phyloP scores from a whole-genome alignment of 1,140 invertebrate species.

The Oppia nitens region DNA sequence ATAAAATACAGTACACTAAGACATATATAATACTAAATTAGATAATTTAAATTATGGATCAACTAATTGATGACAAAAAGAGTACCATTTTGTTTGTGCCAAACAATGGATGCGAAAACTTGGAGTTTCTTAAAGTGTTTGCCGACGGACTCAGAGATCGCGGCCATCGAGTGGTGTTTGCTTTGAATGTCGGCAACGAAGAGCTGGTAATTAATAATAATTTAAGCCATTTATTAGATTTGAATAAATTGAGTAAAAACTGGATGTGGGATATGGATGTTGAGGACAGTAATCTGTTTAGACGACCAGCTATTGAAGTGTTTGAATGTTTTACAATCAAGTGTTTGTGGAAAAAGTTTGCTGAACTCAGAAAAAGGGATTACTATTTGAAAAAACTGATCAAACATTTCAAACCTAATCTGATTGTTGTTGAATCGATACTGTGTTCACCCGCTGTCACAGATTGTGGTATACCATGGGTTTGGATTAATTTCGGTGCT shows the following conservation, averaged over 20 bases:
- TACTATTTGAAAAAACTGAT: neutral
- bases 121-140: neutral
- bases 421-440: neutral
- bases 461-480: neutral
- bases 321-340: neutral
- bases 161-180: neutral
- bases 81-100: neutral
- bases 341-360: neutral
- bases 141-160: neutral
- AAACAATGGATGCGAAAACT: neutral
- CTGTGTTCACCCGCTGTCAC: neutral
- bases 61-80: too few relatives aligned
- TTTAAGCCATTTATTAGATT: too few relatives aligned
- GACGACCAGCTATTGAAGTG: neutral
- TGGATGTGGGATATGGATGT: neutral
- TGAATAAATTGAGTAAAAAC: too few relatives aligned
- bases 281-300: neutral
- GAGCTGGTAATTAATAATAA: neutral
- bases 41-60: too few relatives aligned
- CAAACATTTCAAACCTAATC: neutral
- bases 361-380: neutral
- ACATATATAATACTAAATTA: too few relatives aligned
- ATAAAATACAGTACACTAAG: too few relatives aligned
- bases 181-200: neutral
- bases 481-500: neutral